Base-by-base conservation (phyloP, 2,888 invertebrate genomes). In the Zygogramma bicolorata region DNA sequence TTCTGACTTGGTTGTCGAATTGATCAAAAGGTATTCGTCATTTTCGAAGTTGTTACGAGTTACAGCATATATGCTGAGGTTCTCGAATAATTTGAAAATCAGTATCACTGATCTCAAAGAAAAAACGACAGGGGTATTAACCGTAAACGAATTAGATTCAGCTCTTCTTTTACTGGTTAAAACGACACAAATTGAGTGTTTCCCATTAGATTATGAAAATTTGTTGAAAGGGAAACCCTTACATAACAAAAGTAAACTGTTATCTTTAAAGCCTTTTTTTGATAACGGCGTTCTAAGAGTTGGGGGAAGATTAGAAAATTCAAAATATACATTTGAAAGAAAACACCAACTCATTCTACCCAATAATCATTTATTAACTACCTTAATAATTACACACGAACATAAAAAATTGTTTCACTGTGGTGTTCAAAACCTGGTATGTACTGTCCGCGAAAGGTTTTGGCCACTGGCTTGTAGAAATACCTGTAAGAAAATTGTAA, bases 391-490 rank as follows among this genome's bases (percentile, higher is more conserved):
- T 25, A 53, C 29, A 63, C 4, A 70, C 27, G 74, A 72, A 53
- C 78, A 77, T 57, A 60, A 58, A 22, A 22, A 67, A 7, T 40
- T 76, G 31, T 22, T 76, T 7, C 77, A 77, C 59, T 62, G 66
- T 61, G 78, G 77, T 34, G 49, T 65, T 42, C 68, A 72, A 70
- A 13, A 29, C 3, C 63, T 77, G 34, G 31, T 80, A 59, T 65
- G 34, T 69, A 68, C 75, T 8, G 34, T 77, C 13, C n/a, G 78
- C 15, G 65, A 76, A 70, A 63, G 59, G 53, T 81, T 78, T 69
- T 83, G 82, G 84, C 74, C 75, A 1, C 67, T 82, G 8, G 70
- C 75, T 7, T 79, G 77, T 3, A 61, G 78, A n/a, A 81, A 72
- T 61, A 25, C 68, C n/a, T 71, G 76, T 3, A 74, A 78, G n/a